These are phyloP conservation scores for Drosophila fungiperda DNA, from an alignment of 2,888 invertebrate species.

Conservation along the genomic window DNA sequence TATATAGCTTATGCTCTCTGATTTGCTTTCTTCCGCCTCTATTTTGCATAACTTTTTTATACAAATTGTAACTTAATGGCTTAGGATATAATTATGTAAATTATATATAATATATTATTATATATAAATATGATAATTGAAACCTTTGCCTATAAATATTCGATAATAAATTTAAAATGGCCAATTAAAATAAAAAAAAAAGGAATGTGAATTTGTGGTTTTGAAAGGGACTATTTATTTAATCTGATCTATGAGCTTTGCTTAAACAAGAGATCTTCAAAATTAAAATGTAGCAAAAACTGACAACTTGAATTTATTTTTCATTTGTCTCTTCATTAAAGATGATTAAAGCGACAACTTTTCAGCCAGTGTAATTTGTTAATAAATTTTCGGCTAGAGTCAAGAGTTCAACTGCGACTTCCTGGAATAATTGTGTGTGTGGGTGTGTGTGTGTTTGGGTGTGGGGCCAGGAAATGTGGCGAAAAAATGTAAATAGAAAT, in stretches of 20 bases:
- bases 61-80: too few relatives aligned
- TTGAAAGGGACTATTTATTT: not conserved
- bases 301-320: not conserved
- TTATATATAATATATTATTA: too few relatives aligned
- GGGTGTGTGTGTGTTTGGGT: conserved; percentile 3
- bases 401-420: conserved; percentile 60
- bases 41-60: too few relatives aligned
- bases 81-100: too few relatives aligned
- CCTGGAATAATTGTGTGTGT: not conserved
- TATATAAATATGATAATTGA: too few relatives aligned
- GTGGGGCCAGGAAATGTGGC: conserved; percentile 63
- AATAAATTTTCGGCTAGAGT: conserved; percentile 22
- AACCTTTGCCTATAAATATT: too few relatives aligned
- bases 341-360: not conserved
- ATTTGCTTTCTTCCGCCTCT: too few relatives aligned
- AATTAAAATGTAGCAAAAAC: not conserved
- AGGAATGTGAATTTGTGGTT: not conserved
- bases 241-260: not conserved
- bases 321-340: not conserved
- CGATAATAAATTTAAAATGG: too few relatives aligned
- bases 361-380: not conserved
- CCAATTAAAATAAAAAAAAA: too few relatives aligned
- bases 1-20: too few relatives aligned
- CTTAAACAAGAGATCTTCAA: not conserved
- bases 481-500: conserved; percentile 68